Conservation (phyloP, 2,797 vertebrate genomes). For the Paedocypris micromegethes region DNA sequence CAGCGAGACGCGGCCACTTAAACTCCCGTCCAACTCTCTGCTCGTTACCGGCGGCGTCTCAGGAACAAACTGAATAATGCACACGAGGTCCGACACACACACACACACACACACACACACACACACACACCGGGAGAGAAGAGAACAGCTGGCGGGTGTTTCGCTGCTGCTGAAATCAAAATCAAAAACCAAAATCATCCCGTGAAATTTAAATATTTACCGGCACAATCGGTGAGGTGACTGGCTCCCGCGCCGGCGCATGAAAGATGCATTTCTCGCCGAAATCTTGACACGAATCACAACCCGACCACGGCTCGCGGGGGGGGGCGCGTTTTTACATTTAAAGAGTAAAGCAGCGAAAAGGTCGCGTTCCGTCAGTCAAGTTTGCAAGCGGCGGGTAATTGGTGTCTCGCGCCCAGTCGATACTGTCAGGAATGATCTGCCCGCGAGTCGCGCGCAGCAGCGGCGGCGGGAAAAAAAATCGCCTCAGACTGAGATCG, state of each 20-base stretch:
- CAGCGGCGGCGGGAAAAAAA: conserved; percentile 7
- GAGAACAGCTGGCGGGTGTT: not conserved
- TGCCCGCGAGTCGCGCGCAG: not conserved
- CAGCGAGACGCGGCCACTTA: not conserved
- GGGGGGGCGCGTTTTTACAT: conserved; percentile 1
- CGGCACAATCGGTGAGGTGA: not conserved
- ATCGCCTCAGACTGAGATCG: conserved; percentile 5
- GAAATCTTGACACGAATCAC: not conserved
- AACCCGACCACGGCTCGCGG: not conserved
- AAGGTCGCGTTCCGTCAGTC: conserved; percentile 27
- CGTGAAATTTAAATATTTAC: conserved; percentile 12
- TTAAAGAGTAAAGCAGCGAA: conserved; percentile 25
- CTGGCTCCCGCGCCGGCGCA: conserved; percentile 2
- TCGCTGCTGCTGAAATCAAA: not conserved
- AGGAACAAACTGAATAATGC: conserved; percentile 8
- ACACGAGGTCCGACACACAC: conserved; percentile 22
- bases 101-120: conserved; percentile 7
- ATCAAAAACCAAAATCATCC: not conserved
- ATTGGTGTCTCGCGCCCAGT: conserved; percentile 26
- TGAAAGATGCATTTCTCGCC: not conserved
- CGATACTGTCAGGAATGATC: conserved; percentile 31
- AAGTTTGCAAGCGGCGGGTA: conserved; percentile 21
- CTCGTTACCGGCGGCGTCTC: conserved; percentile 3
- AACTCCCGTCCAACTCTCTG: conserved; percentile 11
- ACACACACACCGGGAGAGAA: conserved; percentile 1